A percentile compares a stretch with the other conserved stretches of the same genome.
Conservation (phyloP, 2,888 invertebrate genomes). For the Morinoia aosen region DNA sequence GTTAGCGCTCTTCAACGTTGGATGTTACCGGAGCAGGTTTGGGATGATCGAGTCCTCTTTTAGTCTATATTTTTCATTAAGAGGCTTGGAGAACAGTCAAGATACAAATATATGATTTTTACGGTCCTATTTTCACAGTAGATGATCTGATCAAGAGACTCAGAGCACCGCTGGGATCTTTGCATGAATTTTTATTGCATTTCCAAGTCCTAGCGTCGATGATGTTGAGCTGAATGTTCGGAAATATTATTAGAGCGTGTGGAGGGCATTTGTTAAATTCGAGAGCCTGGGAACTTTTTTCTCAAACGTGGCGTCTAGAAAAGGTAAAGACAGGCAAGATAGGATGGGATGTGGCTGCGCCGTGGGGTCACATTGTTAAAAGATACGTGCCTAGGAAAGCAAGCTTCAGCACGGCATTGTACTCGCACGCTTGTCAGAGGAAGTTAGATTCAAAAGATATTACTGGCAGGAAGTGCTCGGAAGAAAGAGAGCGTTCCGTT, state of each 20-base stretch:
- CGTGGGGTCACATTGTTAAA: constrained; percentile 44
- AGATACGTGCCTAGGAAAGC: background rate
- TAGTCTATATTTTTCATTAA: background rate
- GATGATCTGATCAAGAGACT: too few species aligned
- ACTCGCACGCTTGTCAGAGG: background rate
- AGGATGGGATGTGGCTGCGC: background rate
- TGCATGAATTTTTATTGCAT: background rate
- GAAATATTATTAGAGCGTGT: background rate
- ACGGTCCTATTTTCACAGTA: too few species aligned
- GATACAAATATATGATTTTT: background rate
- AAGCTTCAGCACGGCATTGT: background rate
- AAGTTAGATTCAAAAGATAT: constrained; percentile 24
- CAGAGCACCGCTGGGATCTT: too few species aligned
- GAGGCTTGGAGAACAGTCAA: background rate
- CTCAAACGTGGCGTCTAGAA: background rate
- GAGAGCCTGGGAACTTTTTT: background rate
- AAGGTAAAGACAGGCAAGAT: background rate
- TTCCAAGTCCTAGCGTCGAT: background rate
- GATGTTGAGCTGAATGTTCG: background rate
- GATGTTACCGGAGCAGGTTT: background rate
- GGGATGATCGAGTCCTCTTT: background rate
- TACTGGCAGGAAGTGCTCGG: background rate
- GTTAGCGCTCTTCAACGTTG: background rate
- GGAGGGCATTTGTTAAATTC: background rate
- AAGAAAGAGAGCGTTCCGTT: constrained; percentile 18